Conservation (phyloP, 2,113 vertebrate species). For the Tachycineta bicolor region DNA sequence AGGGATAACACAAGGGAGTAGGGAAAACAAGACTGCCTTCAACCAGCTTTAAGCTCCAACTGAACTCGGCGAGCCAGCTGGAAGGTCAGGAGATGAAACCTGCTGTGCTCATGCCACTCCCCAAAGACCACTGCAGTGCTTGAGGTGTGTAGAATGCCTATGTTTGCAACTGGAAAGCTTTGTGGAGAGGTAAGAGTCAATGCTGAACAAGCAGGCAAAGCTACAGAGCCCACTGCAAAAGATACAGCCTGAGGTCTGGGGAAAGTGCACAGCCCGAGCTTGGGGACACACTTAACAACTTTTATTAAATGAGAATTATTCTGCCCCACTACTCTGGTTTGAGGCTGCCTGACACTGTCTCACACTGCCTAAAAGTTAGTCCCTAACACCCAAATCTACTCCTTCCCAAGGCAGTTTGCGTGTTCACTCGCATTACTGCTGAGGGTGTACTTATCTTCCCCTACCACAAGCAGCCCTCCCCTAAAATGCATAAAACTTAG, state of each 20-base stretch:
- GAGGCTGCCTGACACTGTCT: neutral
- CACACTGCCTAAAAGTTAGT: neutral
- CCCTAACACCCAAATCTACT: neutral
- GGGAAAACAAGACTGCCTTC: conserved; percentile 30
- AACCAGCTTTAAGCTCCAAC: neutral
- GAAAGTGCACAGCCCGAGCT: rapidly evolving
- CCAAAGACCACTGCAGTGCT: neutral
- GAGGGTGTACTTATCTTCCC: neutral
- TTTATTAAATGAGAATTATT: neutral
- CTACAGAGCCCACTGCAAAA: neutral
- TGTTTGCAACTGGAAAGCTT: neutral
- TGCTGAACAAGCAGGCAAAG: neutral
- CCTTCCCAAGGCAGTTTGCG: neutral
- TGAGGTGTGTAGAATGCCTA: neutral
- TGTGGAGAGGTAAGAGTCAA: neutral
- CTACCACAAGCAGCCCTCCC: neutral
- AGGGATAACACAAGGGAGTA: conserved; percentile 1
- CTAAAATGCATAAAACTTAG: neutral
- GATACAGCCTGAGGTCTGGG: neutral
- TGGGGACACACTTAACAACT: neutral
- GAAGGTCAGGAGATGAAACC: conserved; percentile 6
- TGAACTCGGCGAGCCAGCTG: neutral
- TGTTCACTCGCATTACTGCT: neutral
- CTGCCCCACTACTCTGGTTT: neutral
- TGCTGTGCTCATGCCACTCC: neutral